Percentiles rank a stretch among this genome's conserved stretches.
Evolutionary conservation across 2,113 vertebrate species (phyloP).

Genomic region (Pavo muticus): DNA sequence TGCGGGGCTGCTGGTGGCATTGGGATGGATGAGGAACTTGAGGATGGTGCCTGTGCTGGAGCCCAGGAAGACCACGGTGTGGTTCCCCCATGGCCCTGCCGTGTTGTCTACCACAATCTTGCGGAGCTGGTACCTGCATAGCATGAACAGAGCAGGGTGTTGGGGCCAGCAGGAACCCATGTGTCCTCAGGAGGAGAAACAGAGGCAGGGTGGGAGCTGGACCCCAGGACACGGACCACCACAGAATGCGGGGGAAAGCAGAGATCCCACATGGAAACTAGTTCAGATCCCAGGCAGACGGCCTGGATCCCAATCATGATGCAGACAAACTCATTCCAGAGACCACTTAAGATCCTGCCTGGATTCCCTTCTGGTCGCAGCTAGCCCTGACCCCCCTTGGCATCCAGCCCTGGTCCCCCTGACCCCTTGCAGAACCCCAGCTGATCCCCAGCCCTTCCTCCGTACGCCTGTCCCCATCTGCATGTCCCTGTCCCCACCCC

Average conservation of each 20-base stretch:
- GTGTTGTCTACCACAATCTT: slow-evolving; percentile 91
- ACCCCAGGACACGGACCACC: neutral
- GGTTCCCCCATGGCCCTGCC: slow-evolving; percentile 89
- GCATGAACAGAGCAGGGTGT: rapidly evolving
- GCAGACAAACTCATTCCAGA: too few relatives aligned
- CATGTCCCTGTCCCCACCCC: neutral
- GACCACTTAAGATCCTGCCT: neutral
- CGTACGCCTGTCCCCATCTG: neutral
- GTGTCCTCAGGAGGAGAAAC: neutral
- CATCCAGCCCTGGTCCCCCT: neutral
- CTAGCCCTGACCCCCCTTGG: neutral
- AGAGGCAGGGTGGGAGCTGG: neutral
- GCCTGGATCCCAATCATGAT: neutral
- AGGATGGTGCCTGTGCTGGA: slow-evolving; percentile 91
- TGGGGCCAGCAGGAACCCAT: neutral
- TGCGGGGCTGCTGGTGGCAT: slow-evolving; percentile 68
- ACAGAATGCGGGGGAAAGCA: rapidly evolving
- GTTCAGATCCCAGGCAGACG: neutral
- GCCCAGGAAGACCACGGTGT: slow-evolving; percentile 92
- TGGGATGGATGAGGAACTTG: slow-evolving; percentile 92
- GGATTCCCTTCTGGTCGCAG: neutral
- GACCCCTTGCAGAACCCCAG: neutral
- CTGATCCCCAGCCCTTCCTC: too few relatives aligned
- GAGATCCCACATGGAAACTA: neutral
- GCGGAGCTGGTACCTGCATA: slow-evolving; percentile 90